Conservation (phyloP, 2,113 vertebrate genomes). For the Anthoscopus minutus region DNA sequence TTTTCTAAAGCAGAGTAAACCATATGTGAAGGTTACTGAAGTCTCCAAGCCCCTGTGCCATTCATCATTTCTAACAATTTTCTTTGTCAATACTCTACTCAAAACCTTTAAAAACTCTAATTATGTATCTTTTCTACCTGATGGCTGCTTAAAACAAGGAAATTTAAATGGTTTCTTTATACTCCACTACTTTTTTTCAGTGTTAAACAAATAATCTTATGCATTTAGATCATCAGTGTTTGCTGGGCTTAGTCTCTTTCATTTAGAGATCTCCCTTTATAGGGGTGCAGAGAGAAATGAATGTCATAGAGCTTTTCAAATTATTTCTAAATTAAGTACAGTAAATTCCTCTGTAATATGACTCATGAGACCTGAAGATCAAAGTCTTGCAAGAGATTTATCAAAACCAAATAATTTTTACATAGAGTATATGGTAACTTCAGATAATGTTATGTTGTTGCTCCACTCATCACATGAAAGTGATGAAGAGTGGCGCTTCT, state of each 20-base stretch:
- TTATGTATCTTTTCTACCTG: neutral
- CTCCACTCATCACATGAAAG: neutral
- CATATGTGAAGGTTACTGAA: neutral
- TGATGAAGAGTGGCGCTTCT: neutral
- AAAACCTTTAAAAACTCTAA: neutral
- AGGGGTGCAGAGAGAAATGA: neutral
- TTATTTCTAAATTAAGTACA: slow-evolving; percentile 42
- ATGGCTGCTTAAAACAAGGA: neutral
- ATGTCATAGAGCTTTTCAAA: slow-evolving; percentile 6
- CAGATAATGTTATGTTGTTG: neutral
- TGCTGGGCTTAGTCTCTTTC: neutral
- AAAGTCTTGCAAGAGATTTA: slow-evolving; percentile 46
- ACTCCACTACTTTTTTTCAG: neutral
- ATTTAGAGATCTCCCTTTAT: neutral
- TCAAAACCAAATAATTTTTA: slow-evolving; percentile 42
- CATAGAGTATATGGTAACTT: neutral
- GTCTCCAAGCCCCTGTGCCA: neutral
- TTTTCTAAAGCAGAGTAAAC: neutral
- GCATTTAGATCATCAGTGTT: neutral
- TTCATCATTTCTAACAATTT: neutral
- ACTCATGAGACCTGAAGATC: slow-evolving; percentile 47
- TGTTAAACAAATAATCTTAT: neutral
- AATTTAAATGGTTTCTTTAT: neutral
- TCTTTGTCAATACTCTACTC: neutral
- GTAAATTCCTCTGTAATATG: slow-evolving; percentile 32